Evolutionary conservation across 2,797 vertebrate genomes (phyloP).

Genomic region (Aplochiton taeniatus): DNA sequence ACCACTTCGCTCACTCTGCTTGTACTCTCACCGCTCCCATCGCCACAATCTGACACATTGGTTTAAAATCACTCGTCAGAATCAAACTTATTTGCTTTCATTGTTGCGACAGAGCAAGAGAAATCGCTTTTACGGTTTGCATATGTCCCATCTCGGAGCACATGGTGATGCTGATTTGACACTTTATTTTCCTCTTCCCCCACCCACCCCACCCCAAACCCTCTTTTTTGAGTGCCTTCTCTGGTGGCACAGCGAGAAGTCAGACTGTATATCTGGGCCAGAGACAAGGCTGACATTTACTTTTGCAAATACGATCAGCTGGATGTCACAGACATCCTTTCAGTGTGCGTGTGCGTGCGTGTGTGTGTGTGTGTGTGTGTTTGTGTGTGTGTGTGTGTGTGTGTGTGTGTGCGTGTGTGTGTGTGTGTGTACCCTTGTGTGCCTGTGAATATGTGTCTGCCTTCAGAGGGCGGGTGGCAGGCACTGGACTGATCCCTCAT

Average conservation of each 20-base stretch:
- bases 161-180: conserved; percentile 10
- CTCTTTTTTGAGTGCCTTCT: conserved; percentile 5
- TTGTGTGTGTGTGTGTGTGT: too few species aligned
- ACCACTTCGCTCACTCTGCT: conserved; percentile 11
- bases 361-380: too few species aligned
- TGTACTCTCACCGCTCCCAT: conserved; percentile 7
- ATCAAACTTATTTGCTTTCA: conserved; percentile 26
- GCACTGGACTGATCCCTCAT: too few species aligned
- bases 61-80: conserved; percentile 33
- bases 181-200: conserved; percentile 16
- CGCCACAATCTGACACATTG: conserved; percentile 25
- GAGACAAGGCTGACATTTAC: conserved; percentile 50
- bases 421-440: too few species aligned
- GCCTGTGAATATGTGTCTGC: too few species aligned
- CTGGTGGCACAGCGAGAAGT: conserved; percentile 13
- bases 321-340: conserved; percentile 22
- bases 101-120: conserved; percentile 12
- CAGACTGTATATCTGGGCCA: conserved; percentile 23
- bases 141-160: conserved; percentile 21
- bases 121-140: conserved; percentile 11
- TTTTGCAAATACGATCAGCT: conserved; percentile 39
- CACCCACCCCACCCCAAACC: not conserved
- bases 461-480: too few species aligned
- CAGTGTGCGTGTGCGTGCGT: conserved; percentile 2
- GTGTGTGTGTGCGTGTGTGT: too few species aligned